Evolutionary conservation across 2,797 vertebrate genomes (phyloP).

Genomic region (Acanthis flammea): DNA sequence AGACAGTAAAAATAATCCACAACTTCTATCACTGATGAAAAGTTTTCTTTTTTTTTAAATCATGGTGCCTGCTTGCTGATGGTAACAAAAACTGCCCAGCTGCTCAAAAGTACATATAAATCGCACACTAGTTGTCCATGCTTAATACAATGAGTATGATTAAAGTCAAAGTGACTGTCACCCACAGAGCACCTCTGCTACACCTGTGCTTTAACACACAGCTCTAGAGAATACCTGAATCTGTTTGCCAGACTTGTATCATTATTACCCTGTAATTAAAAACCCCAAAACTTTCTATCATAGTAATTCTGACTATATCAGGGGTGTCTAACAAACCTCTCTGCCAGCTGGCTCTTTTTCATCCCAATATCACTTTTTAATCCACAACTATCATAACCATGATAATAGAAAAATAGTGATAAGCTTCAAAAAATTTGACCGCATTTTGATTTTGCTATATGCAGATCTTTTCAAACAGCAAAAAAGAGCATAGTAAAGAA

Average conservation of each 20-base stretch:
- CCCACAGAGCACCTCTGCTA: not conserved
- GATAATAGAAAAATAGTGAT: not conserved
- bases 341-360: not conserved
- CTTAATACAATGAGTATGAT: not conserved
- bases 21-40: not conserved
- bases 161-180: not conserved
- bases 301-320: not conserved
- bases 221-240: not conserved
- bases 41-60: constrained; percentile 30
- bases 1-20: not conserved
- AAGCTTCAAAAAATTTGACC: not conserved
- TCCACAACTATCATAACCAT: not conserved
- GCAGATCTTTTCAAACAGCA: not conserved
- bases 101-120: not conserved
- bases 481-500: not conserved
- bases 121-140: not conserved
- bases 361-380: not conserved
- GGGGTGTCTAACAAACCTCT: not conserved
- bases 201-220: not conserved
- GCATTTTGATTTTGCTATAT: not conserved
- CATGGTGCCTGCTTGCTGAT: not conserved
- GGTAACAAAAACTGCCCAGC: not conserved
- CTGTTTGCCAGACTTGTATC: not conserved
- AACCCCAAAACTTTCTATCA: not conserved
- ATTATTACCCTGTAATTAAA: not conserved